These are phyloP conservation scores for Microctonus hyperodae DNA, from an alignment of 2,888 invertebrate species.

Conservation along the genomic window DNA sequence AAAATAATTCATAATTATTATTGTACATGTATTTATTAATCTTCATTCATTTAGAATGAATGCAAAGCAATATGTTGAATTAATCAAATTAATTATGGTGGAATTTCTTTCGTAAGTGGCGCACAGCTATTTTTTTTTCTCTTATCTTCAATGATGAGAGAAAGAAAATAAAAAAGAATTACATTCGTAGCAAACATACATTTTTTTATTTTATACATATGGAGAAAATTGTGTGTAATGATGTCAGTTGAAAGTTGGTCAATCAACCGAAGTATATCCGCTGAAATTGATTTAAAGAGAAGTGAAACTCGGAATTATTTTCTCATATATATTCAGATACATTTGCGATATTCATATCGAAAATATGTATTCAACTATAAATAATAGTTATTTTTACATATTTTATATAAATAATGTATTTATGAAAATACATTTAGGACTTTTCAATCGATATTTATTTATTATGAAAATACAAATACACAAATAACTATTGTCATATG, in stretches of 20 bases:
- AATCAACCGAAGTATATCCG: neutral
- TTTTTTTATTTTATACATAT: neutral
- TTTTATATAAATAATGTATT: neutral
- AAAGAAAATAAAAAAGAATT: no score
- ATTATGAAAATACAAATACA: no score
- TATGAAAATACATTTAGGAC: no score
- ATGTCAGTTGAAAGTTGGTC: slow-evolving; percentile 2
- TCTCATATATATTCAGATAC: neutral
- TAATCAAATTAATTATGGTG: neutral
- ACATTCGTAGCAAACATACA: neutral
- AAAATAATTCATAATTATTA: no score
- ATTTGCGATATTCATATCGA: neutral
- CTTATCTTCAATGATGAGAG: no score
- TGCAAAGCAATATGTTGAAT: neutral
- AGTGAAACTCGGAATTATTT: neutral
- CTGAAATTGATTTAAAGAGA: neutral
- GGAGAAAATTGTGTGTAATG: neutral
- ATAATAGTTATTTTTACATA: neutral
- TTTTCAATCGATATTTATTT: no score
- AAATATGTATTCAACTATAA: no score
- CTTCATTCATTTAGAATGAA: no score
- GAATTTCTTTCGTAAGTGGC: neutral
- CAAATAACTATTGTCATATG: no score
- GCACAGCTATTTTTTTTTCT: no score
- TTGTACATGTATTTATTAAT: no score